These are phyloP conservation scores for Drosophila grimshawi DNA, from an alignment of 1,140 invertebrate genomes.

Conservation along the genomic window DNA sequence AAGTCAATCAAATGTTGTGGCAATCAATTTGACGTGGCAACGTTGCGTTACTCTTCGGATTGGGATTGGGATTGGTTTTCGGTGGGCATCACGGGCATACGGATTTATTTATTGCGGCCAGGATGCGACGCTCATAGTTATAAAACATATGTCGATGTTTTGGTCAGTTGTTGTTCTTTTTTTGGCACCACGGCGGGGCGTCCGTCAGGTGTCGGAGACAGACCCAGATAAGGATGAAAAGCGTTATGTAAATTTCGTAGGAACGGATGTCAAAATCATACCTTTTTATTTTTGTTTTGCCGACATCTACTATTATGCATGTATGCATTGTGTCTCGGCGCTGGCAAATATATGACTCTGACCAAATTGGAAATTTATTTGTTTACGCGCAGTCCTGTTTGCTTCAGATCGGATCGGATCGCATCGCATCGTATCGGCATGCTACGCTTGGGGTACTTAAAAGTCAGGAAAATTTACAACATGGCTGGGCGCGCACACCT, in stretches of 20 bases:
- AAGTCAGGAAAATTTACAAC: conserved; percentile 83
- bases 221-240: conserved; percentile 76
- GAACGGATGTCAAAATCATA: conserved; percentile 65
- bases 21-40: conserved; percentile 80
- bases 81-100: conserved; percentile 17
- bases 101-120: conserved; percentile 77
- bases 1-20: conserved; percentile 84
- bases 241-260: conserved; percentile 81
- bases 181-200: conserved; percentile 72
- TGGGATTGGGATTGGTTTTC: conserved; percentile 18
- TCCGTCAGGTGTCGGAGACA: conserved; percentile 64
- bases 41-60: conserved; percentile 69
- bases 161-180: conserved; percentile 27
- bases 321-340: conserved; percentile 19
- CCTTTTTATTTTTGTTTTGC: conserved; percentile 47
- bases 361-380: conserved; percentile 82
- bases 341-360: conserved; percentile 76
- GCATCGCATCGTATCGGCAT: conserved; percentile 9
- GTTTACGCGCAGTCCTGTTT: conserved; percentile 69
- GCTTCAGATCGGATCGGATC: background rate
- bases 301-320: conserved; percentile 1
- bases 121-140: conserved; percentile 49
- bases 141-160: conserved; percentile 73
- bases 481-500: conserved; percentile 57
- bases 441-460: conserved; percentile 53